Percentiles rank a stretch among this genome's conserved stretches.
Evolutionary conservation across 2,113 vertebrate species (phyloP).

Genomic region (Carlito syrichta): DNA sequence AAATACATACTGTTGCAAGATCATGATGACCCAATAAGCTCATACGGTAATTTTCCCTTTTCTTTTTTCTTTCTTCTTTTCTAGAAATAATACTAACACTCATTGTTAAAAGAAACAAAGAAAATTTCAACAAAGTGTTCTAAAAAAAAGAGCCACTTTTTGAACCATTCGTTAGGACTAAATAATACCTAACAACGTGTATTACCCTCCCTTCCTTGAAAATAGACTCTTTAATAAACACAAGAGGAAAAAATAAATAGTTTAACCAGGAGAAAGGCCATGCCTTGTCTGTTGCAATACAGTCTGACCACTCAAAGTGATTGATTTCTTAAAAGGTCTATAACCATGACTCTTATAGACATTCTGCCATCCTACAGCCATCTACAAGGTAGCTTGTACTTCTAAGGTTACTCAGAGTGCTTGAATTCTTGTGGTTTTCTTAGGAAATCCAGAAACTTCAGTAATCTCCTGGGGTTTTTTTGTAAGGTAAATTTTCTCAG

Average conservation of each 20-base stretch:
- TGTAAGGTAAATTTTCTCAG: neutral
- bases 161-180: neutral
- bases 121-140: neutral
- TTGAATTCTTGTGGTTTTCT: neutral
- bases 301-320: neutral
- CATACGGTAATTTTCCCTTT: neutral
- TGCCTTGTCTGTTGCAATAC: constrained; percentile 16
- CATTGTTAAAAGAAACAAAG: neutral
- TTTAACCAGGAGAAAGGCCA: constrained; percentile 29
- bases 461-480: neutral
- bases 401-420: neutral
- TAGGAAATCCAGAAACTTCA: neutral
- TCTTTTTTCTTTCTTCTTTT: neutral
- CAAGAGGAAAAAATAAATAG: constrained; percentile 1
- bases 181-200: neutral
- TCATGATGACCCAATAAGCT: neutral
- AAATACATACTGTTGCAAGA: neutral
- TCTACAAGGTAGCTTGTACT: neutral
- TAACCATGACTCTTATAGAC: neutral
- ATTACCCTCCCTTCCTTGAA: neutral
- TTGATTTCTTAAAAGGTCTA: constrained; percentile 25
- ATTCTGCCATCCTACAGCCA: neutral
- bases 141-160: neutral
- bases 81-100: neutral
- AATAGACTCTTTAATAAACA: constrained; percentile 45